phyloP scores from a whole-genome alignment of 2,113 vertebrate species.

The Eptesicus fuscus region DNA sequence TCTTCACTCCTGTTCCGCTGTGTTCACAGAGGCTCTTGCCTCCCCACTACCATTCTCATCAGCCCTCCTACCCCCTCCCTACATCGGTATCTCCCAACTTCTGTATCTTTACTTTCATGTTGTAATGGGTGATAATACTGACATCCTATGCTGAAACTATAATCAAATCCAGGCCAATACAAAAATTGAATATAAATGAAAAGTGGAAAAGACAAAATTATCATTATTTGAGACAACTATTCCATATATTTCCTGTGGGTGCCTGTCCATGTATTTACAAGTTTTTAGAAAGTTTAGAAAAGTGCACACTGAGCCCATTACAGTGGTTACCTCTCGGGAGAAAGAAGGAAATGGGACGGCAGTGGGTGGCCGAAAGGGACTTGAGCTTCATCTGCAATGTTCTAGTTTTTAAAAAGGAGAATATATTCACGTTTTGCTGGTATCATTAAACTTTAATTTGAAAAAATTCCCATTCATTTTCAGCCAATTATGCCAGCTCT shows the following conservation, averaged over 20 bases:
- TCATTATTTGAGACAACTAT: slow-evolving; percentile 4
- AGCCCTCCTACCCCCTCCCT: not conserved
- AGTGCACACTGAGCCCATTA: not conserved
- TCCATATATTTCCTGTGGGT: not conserved
- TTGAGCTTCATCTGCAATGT: not conserved
- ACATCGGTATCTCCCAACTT: not conserved
- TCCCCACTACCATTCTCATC: not conserved
- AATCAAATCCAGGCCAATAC: not conserved
- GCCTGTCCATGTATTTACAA: not conserved
- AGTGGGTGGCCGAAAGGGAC: slow-evolving; percentile 31
- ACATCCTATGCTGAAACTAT: not conserved
- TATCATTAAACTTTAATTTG: slow-evolving; percentile 70
- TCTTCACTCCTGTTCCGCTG: not conserved
- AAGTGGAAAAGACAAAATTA: slow-evolving; percentile 13
- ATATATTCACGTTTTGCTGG: slow-evolving; percentile 59
- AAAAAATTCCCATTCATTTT: slow-evolving; percentile 64
- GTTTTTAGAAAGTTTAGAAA: slow-evolving; percentile 40
- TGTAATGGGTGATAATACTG: not conserved
- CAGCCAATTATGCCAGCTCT: slow-evolving; percentile 51
- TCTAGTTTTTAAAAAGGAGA: slow-evolving; percentile 45
- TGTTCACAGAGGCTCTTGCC: not conserved
- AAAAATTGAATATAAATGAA: not conserved
- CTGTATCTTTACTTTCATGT: not conserved
- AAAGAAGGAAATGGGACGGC: not conserved
- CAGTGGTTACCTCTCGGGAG: slow-evolving; percentile 9